Evolutionary conservation across 37 sponge, comb jelly and placozoan genomes (phyloP).

Genomic region (Petrosia ficiformis): DNA sequence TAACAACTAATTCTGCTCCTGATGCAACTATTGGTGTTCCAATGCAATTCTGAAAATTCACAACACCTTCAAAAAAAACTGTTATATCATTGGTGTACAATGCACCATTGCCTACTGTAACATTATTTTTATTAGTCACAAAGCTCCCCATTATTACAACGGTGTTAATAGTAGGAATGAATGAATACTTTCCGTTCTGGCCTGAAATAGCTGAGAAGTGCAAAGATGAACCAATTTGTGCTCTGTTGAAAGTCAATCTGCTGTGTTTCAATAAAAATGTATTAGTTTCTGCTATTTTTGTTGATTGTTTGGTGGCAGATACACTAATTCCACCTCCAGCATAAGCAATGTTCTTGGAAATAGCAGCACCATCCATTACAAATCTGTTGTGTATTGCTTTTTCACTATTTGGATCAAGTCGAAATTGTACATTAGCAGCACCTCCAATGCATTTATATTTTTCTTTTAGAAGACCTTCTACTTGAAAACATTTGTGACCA

Average conservation of each 20-base stretch:
- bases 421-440: background rate
- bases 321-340: slow-evolving; percentile 2
- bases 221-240: background rate
- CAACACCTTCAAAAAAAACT: background rate
- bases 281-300: slow-evolving; percentile 10
- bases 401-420: background rate
- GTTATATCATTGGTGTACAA: background rate
- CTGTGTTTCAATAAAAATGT: background rate
- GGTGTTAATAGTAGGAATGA: background rate
- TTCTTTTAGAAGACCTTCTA: background rate
- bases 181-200: background rate
- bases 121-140: slow-evolving; percentile 9
- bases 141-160: background rate
- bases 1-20: slow-evolving; percentile 1
- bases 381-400: background rate
- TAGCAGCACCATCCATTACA: background rate
- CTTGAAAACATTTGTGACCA: background rate
- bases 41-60: background rate
- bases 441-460: background rate
- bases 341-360: slow-evolving; percentile 4
- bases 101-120: background rate
- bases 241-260: background rate
- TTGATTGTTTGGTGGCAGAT: background rate
- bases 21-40: background rate
- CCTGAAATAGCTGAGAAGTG: background rate